These are phyloP conservation scores for Petroica traversi DNA, from an alignment of 2,113 vertebrate genomes.

Conservation along the genomic window DNA sequence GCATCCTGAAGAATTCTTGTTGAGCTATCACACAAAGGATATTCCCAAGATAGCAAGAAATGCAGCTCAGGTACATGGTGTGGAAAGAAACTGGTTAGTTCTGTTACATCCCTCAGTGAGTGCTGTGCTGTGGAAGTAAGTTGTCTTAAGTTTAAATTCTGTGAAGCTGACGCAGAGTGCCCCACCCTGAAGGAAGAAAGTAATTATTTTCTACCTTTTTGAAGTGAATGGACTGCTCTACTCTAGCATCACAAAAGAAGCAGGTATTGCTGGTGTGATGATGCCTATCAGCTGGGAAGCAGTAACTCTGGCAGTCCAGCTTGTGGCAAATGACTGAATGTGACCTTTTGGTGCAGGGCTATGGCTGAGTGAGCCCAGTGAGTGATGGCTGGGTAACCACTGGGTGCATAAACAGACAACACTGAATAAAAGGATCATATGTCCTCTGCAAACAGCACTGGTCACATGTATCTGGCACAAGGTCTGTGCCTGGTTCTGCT, in stretches of 20 bases:
- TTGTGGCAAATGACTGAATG: neutral
- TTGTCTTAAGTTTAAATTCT: neutral
- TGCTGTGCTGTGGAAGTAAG: neutral
- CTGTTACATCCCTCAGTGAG: neutral
- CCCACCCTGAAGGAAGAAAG: neutral
- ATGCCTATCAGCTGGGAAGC: neutral
- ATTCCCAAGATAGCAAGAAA: neutral
- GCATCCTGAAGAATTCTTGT: neutral
- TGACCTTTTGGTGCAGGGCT: neutral
- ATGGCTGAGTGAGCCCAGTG: conserved; percentile 23
- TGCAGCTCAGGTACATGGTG: neutral
- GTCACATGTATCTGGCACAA: neutral
- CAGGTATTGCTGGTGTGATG: neutral
- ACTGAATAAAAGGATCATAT: conserved; percentile 15
- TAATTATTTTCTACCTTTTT: neutral
- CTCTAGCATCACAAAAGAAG: neutral
- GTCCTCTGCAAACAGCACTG: neutral
- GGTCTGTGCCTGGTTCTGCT: neutral
- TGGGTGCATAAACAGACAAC: neutral
- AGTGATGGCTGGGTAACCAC: conserved; percentile 17
- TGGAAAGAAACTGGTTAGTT: neutral
- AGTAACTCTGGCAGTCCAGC: neutral
- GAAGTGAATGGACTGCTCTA: neutral
- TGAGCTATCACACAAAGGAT: neutral
- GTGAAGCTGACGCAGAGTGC: neutral